Evolutionary conservation across 2,888 invertebrate genomes (phyloP).

Genomic region (Amaurobius ferox): DNA sequence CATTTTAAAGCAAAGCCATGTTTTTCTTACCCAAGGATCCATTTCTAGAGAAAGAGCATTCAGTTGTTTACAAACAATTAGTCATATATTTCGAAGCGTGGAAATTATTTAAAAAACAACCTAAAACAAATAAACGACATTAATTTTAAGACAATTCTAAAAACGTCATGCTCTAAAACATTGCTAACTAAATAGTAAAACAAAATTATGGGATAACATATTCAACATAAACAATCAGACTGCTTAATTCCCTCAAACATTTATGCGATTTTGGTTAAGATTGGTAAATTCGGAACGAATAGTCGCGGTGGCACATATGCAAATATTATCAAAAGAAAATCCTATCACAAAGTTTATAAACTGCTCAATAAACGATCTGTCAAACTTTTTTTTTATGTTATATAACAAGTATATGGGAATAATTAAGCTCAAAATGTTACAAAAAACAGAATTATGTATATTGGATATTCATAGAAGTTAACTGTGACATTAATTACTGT

Average conservation of each 20-base stretch:
- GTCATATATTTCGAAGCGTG: not conserved
- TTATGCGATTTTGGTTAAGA: slow-evolving; percentile 33
- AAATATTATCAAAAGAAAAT: no score
- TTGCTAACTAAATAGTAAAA: not conserved
- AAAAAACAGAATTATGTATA: no score
- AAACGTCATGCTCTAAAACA: not conserved
- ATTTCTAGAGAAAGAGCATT: not conserved
- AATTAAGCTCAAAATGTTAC: no score
- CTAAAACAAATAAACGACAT: not conserved
- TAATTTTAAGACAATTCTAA: not conserved
- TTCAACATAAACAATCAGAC: slow-evolving; percentile 22
- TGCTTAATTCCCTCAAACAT: slow-evolving; percentile 28
- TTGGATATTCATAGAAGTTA: no score
- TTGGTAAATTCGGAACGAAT: not conserved
- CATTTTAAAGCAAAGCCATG: not conserved
- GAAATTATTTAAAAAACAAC: not conserved
- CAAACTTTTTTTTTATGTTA: no score
- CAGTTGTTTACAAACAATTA: not conserved
- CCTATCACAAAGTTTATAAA: no score
- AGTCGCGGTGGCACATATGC: not conserved
- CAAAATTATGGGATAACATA: not conserved
- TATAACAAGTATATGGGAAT: no score
- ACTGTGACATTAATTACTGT: no score
- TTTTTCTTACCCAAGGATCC: not conserved
- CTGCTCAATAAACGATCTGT: no score